Evolutionary conservation across 2,113 vertebrate genomes (phyloP).

Genomic region (Toxotes chatareus): DNA sequence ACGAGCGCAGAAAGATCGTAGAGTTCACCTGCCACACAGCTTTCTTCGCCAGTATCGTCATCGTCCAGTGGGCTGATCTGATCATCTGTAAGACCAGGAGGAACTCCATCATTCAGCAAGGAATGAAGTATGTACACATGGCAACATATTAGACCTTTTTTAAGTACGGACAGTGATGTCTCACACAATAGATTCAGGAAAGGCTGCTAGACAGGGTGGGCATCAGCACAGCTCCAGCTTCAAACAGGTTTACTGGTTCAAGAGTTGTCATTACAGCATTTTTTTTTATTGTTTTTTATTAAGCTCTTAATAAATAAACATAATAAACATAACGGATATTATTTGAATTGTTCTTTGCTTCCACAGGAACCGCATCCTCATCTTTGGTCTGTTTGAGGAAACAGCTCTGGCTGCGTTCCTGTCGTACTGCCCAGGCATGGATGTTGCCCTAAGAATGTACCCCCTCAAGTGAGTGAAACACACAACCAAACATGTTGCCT

Average conservation of each 20-base stretch:
- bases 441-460: slow-evolving; percentile 88
- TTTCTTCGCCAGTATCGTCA: slow-evolving; percentile 93
- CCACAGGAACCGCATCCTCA: slow-evolving; percentile 85
- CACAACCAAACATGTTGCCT: neutral
- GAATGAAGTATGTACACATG: slow-evolving; percentile 89
- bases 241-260: too few relatives aligned
- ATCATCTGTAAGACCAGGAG: slow-evolving; percentile 95
- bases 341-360: neutral
- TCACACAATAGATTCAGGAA: too few relatives aligned
- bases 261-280: too few relatives aligned
- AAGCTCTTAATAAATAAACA: too few relatives aligned
- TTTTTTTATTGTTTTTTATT: too few relatives aligned
- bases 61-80: slow-evolving; percentile 94
- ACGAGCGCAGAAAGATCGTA: slow-evolving; percentile 93
- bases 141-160: too few relatives aligned
- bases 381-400: slow-evolving; percentile 88
- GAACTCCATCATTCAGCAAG: slow-evolving; percentile 94
- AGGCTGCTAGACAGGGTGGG: too few relatives aligned
- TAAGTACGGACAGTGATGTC: neutral
- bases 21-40: slow-evolving; percentile 96
- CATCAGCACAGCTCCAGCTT: too few relatives aligned
- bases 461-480: slow-evolving; percentile 85
- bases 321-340: neutral
- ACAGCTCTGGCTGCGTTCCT: slow-evolving; percentile 86
- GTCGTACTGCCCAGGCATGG: slow-evolving; percentile 88